A percentile compares a stretch with the other conserved stretches of the same genome.
phyloP scores from a whole-genome alignment of 2,113 vertebrate species.

The Ceratotherium simum region DNA sequence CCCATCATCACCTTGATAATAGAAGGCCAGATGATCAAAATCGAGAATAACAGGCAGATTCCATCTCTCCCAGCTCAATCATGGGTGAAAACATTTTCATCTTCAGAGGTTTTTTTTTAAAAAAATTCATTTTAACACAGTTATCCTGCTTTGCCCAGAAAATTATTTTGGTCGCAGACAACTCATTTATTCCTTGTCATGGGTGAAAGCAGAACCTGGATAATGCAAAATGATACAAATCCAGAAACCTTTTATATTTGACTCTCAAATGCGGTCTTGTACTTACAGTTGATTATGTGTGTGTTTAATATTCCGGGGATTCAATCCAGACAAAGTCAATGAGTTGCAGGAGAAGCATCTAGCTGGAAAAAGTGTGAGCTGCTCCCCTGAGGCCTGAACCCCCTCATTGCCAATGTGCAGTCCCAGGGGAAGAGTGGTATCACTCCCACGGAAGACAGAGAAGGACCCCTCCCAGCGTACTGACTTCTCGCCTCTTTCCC shows the following conservation, averaged over 20 bases:
- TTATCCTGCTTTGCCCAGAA: slow-evolving; percentile 40
- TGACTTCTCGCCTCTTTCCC: neutral
- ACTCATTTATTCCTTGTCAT: slow-evolving; percentile 65
- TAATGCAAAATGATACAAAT: slow-evolving; percentile 69
- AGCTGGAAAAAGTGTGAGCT: neutral
- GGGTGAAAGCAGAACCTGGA: slow-evolving; percentile 54
- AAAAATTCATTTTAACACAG: slow-evolving; percentile 55
- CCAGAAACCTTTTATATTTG: slow-evolving; percentile 62
- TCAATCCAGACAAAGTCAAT: slow-evolving; percentile 42
- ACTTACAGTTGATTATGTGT: slow-evolving; percentile 52
- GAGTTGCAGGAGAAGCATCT: neutral
- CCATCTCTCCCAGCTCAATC: neutral
- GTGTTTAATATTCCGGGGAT: slow-evolving; percentile 51
- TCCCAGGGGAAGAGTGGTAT: no score
- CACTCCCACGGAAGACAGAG: neutral
- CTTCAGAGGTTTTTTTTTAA: neutral
- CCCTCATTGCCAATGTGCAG: neutral
- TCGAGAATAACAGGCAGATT: neutral
- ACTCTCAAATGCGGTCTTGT: slow-evolving; percentile 65
- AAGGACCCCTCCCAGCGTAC: fast-evolving
- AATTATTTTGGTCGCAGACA: slow-evolving; percentile 64
- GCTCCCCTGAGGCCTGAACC: neutral
- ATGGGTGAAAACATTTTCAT: slow-evolving; percentile 40
- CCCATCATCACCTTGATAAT: neutral
- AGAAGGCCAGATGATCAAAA: slow-evolving; percentile 11